phyloP scores from a whole-genome alignment of 2,797 vertebrate species.

The Phrynocephalus guinanensis region DNA sequence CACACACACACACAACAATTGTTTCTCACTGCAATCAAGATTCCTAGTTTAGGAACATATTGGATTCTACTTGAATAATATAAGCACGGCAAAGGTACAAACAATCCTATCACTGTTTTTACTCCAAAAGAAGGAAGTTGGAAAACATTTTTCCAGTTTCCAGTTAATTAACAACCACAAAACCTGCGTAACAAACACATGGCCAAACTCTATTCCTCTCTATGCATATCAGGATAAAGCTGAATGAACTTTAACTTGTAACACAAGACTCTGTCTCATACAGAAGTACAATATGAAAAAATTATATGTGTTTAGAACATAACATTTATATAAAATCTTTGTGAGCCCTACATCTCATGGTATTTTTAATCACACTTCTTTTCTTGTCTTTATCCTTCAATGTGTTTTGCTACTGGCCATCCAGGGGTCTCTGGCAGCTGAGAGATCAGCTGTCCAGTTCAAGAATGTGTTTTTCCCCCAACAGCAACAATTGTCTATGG shows the following conservation, averaged over 20 bases:
- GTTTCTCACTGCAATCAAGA: not conserved
- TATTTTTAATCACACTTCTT: constrained; percentile 47
- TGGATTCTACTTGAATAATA: not conserved
- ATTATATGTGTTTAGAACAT: not conserved
- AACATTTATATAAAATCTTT: constrained; percentile 19
- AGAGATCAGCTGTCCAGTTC: constrained; percentile 38
- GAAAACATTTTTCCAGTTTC: not conserved
- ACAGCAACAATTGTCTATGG: constrained; percentile 7
- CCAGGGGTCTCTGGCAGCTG: constrained; percentile 45
- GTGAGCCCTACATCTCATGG: constrained; percentile 13
- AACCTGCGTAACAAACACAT: constrained; percentile 9
- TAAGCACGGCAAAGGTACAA: constrained; percentile 1
- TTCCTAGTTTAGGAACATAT: not conserved
- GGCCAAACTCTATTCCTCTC: constrained; percentile 30
- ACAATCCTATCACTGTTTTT: constrained; percentile 5
- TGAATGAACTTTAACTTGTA: constrained; percentile 41
- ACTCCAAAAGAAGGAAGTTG: not conserved
- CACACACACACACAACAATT: not conserved
- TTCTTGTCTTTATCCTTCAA: constrained; percentile 46
- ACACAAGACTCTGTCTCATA: constrained; percentile 3
- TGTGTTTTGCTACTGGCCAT: constrained; percentile 33
- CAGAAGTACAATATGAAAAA: constrained; percentile 27
- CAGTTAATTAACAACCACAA: constrained; percentile 9
- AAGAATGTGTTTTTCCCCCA: constrained; percentile 48
- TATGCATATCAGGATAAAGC: constrained; percentile 21